Percentiles rank a stretch among this genome's conserved stretches.
These are phyloP conservation scores for Eupithecia abbreviata DNA, from an alignment of 2,888 invertebrate genomes.

Conservation along the genomic window DNA sequence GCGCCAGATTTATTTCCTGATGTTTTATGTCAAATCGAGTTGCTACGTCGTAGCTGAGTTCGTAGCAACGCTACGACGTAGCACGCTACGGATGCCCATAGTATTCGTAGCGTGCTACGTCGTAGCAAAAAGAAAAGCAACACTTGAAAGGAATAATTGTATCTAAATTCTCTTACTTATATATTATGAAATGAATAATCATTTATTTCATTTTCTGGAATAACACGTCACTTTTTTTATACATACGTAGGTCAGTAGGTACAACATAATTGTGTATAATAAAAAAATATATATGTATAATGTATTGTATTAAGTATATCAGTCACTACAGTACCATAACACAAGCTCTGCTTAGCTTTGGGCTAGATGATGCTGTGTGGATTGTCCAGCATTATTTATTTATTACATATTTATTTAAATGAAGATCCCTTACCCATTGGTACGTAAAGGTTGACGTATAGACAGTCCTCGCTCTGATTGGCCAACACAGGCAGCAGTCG, in stretches of 20 bases:
- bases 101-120: background rate
- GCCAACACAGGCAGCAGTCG: slow-evolving; percentile 91
- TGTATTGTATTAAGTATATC: too few relatives aligned
- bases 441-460: slow-evolving; percentile 98
- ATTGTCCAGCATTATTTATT: too few relatives aligned
- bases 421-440: slow-evolving; percentile 84
- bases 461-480: slow-evolving; percentile 98
- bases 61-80: background rate
- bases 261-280: background rate
- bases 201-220: too few relatives aligned
- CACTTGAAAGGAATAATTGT: background rate
- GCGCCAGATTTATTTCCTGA: background rate
- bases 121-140: background rate
- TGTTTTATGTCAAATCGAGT: background rate
- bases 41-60: background rate
- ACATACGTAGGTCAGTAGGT: background rate
- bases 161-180: background rate
- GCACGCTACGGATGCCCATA: background rate
- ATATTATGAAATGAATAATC: background rate
- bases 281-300: too few relatives aligned
- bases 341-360: too few relatives aligned
- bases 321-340: too few relatives aligned
- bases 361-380: too few relatives aligned
- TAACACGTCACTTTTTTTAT: too few relatives aligned
- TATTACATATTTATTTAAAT: too few relatives aligned